Base-by-base conservation (phyloP, 2,113 vertebrate genomes). In the Hemichromis elongatus region DNA sequence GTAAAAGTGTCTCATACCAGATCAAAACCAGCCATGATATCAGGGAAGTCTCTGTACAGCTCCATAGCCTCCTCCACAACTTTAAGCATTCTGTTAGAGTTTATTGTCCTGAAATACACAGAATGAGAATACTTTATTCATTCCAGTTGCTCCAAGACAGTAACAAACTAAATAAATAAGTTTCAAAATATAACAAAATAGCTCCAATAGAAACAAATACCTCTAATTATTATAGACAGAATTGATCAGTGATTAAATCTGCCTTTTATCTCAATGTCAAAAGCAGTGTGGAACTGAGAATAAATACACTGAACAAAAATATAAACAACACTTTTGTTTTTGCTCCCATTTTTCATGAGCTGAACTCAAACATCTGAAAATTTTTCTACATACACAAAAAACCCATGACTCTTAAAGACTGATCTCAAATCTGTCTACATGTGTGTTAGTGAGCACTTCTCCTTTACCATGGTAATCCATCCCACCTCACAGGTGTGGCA, bases 21-120 rank as follows among this genome's bases (percentile, higher is more conserved):
- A 89, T 98, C 98, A 85, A 99, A 99, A 5, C 98, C 98, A 56
- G 96, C 97, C 96, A 99, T 93, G 63, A 93, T 95, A 21, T 95
- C 94, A 26, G 98, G 97, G 88, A 98, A 99, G 40, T 21, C 85
- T 54, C 21, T 84, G 83, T 94, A 94, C 40, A 99, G 95, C 5
- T 30, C 47, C 92, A 99, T 95, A 4, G 98, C 96, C 26, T 90
- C 89, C 61, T 93, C 1, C 53, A 99, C 55, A 2, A 80, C 94
- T 68, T 86, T 52, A 75, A 84, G 89, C 85, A 98, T 94, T 83
- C 88, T 53, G 2, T 96, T 89, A 40, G 85, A 40, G 19, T 96
- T 95, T 16, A 95, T 82, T n/a, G 82, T 91, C 89, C 98, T 99
- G 89, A 79, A 80, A 81, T 4, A 90, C 61, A 93, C 3, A 24